These are phyloP conservation scores for Nomada hirtipes DNA, from an alignment of 2,888 invertebrate species.

Conservation along the genomic window DNA sequence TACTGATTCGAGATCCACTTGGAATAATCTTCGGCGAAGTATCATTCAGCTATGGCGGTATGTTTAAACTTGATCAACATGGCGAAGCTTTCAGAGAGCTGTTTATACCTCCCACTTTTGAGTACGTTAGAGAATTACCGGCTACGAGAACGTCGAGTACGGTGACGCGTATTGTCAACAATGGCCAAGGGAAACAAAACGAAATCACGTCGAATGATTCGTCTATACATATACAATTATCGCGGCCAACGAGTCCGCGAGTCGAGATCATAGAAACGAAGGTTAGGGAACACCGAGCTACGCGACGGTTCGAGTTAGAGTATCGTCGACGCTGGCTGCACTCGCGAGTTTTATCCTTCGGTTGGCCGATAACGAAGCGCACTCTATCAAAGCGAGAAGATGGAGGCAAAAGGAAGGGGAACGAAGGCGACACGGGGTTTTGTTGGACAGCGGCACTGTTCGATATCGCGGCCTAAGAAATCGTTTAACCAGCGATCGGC, in stretches of 20 bases:
- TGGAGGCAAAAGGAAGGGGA: neutral
- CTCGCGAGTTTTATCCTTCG: conserved; percentile 21
- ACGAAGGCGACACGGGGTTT: neutral
- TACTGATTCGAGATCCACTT: conserved; percentile 18
- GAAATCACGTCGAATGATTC: neutral
- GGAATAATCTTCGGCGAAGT: conserved; percentile 10
- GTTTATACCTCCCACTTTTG: neutral
- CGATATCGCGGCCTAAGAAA: conserved; percentile 54
- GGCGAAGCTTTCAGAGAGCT: neutral
- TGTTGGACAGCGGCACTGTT: conserved; percentile 4
- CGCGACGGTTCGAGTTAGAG: neutral
- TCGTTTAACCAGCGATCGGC: conserved; percentile 49
- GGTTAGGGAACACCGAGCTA: neutral
- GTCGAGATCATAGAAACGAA: neutral
- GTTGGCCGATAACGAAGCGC: conserved; percentile 14
- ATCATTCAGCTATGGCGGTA: neutral
- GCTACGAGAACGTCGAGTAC: neutral
- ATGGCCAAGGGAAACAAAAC: neutral
- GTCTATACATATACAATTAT: neutral
- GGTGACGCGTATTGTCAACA: neutral
- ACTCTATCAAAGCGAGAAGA: neutral
- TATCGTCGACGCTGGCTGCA: conserved; percentile 14
- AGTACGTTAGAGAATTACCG: neutral
- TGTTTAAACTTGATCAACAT: neutral
- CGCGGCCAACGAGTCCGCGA: neutral